Base-by-base conservation (phyloP, 2,888 invertebrate genomes). In the Noctua comes region DNA sequence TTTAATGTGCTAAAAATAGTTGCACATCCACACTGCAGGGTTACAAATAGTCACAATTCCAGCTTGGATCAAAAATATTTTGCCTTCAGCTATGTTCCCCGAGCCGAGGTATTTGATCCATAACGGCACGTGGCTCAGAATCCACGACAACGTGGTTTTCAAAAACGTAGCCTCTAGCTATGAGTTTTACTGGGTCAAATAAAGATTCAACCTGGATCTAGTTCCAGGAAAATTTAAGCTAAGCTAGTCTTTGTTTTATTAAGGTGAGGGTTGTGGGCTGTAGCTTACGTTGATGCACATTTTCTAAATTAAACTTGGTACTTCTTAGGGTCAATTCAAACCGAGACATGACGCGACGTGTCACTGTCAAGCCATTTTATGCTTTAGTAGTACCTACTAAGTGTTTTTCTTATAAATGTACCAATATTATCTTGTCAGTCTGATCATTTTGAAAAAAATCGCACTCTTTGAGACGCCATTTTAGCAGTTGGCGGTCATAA, bases 151-250 rank as follows among this genome's bases (percentile, higher is more conserved):
- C 27, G 68, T 70, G 46, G 40, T 54, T 79, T 68, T 68, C 10
- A 51, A 85, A 79, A 84, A 80, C 5, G 11, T 78, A 13, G 24
- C 68, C 48, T 46, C 31, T 21, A 79, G 54, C 46, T 79, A 57
- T 62, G 59, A 84, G 31, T 71, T 79, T 84, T 71, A 79, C 31
- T 79, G 27, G 57, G 68, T 71, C 71, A 80, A 69, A 77, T 36
- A 36, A 66, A 66, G 24, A 59, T 72, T 40, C 3, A 5, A 57
- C 31, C 27, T 57, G 24, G 11, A 64, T 10, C 31, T 48, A 48
- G 46, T 43, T 73, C 16, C 18, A 54, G 36, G 24, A n/a, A 57
- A 59, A 73, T 48, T 24, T 40, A 3, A 54, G n/a, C 51, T 36
- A 13, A 27, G 24, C 24, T 16, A 73, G 75, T 65, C 54, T 65